phyloP scores from a whole-genome alignment of 2,113 vertebrate genomes.

The Cyphomyrus plagiostoma region DNA sequence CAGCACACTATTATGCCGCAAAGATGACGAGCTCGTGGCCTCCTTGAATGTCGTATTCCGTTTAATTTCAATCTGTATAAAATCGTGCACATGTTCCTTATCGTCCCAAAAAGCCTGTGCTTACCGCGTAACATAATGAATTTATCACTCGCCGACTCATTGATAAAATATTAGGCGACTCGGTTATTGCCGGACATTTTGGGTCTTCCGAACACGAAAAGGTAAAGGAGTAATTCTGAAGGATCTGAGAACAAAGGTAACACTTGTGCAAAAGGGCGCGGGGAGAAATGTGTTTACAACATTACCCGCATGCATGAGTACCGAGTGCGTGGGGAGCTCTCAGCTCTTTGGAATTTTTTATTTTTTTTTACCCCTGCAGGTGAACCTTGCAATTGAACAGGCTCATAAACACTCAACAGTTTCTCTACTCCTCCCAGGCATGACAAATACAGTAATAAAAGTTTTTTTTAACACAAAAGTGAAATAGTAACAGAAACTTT shows the following conservation, averaged over 20 bases:
- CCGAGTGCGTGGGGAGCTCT: background rate
- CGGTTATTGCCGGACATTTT: background rate
- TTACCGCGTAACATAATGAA: background rate
- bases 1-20: background rate
- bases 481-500: background rate
- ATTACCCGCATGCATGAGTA: background rate
- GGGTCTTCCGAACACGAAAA: background rate
- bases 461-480: background rate
- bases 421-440: background rate
- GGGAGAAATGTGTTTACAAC: background rate
- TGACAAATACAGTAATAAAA: slow-evolving; percentile 15
- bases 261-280: background rate
- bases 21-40: background rate
- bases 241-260: background rate
- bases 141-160: background rate
- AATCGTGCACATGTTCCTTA: background rate
- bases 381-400: slow-evolving; percentile 1
- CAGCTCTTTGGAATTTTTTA: slow-evolving; percentile 1
- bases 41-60: background rate
- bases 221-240: too few species aligned
- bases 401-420: slow-evolving; percentile 7
- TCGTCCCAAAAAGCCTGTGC: background rate
- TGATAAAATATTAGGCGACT: background rate
- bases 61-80: background rate
- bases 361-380: background rate